Percentiles rank a stretch among this genome's conserved stretches.
Evolutionary conservation across 2,888 invertebrate species (phyloP).

Genomic region (Scrobipalpa atriplicella): DNA sequence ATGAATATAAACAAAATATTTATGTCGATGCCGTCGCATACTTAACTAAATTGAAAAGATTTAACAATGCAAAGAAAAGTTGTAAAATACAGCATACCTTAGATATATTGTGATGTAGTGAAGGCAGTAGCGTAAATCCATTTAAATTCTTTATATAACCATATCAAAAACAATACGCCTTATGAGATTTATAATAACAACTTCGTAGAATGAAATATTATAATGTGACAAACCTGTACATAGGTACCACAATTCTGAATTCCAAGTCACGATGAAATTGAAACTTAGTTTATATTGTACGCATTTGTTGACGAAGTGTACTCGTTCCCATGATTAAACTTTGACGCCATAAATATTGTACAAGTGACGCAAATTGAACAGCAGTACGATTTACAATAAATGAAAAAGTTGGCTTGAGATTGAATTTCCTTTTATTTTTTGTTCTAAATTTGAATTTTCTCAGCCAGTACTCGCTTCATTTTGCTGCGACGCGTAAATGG

Average conservation of each 20-base stretch:
- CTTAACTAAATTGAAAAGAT: constrained; percentile 15
- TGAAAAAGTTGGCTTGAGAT: too few species aligned
- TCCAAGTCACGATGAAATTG: too few species aligned
- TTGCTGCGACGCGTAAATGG: constrained; percentile 7
- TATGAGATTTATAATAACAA: not conserved
- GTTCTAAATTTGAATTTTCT: not conserved
- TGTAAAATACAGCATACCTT: not conserved
- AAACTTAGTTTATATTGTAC: too few species aligned
- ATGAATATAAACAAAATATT: constrained; percentile 21
- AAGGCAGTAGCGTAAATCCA: not conserved
- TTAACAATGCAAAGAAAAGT: constrained; percentile 3
- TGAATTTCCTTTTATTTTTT: too few species aligned
- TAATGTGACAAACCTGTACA: too few species aligned
- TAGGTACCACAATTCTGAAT: too few species aligned
- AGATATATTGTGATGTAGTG: not conserved
- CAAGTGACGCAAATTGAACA: too few species aligned
- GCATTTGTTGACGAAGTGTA: too few species aligned
- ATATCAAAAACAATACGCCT: constrained; percentile 7
- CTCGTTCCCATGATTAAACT: too few species aligned
- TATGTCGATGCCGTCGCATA: not conserved
- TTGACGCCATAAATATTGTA: too few species aligned
- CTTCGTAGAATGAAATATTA: too few species aligned
- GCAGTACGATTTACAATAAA: too few species aligned
- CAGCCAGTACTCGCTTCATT: constrained; percentile 5
- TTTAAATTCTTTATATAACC: constrained; percentile 2